These are phyloP conservation scores for Cerastis leucographa DNA, from an alignment of 2,888 invertebrate genomes.

Conservation along the genomic window DNA sequence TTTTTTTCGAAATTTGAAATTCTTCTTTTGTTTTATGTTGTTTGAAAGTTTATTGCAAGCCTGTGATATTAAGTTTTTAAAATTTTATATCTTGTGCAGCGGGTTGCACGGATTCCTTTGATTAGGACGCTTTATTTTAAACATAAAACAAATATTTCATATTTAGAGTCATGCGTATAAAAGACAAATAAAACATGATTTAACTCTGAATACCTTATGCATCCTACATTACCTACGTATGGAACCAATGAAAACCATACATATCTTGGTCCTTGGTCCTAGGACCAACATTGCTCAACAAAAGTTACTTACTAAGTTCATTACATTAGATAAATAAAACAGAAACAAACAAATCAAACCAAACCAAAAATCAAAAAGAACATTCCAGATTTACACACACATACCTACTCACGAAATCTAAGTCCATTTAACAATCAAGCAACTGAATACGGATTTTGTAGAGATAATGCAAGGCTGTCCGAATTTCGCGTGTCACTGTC, in stretches of 20 bases:
- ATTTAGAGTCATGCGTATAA: not conserved
- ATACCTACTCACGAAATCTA: too few relatives aligned
- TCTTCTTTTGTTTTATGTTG: slow-evolving; percentile 31
- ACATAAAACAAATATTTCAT: not conserved
- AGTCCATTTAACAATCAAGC: not conserved
- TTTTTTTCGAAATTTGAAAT: slow-evolving; percentile 32
- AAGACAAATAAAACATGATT: not conserved
- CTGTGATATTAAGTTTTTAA: slow-evolving; percentile 30
- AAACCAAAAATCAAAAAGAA: not conserved
- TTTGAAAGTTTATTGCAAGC: not conserved
- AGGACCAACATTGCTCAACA: not conserved
- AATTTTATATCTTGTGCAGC: not conserved
- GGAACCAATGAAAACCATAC: not conserved
- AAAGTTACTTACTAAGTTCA: not conserved
- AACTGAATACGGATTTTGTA: slow-evolving; percentile 10
- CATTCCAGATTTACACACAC: too few relatives aligned
- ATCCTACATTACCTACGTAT: too few relatives aligned
- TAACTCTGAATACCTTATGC: not conserved
- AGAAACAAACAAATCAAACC: not conserved
- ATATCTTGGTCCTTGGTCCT: not conserved
- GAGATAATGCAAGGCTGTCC: slow-evolving; percentile 16
- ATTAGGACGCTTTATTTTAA: not conserved
- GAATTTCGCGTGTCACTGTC: slow-evolving; percentile 32
- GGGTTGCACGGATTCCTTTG: not conserved
- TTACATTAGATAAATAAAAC: not conserved